Percentiles rank a stretch among this genome's conserved stretches.
phyloP scores from a whole-genome alignment of 2,113 vertebrate genomes.

The Cathartes aura region DNA sequence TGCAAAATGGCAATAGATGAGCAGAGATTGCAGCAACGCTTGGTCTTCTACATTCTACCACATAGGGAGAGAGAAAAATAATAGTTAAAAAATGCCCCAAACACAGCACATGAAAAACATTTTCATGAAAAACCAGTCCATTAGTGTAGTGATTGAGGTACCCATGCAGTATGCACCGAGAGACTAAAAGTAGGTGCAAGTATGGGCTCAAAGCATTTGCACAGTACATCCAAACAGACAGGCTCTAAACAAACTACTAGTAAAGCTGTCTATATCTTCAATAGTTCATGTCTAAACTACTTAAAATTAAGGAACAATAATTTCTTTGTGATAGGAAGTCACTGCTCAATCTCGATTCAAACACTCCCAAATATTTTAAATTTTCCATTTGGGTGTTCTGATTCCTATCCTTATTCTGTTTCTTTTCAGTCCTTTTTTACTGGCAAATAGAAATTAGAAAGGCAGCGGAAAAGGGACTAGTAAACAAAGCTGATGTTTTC shows the following conservation, averaged over 20 bases:
- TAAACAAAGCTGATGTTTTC: neutral
- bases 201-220: neutral
- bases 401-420: neutral
- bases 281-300: neutral
- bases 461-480: neutral
- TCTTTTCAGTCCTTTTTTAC: neutral
- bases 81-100: neutral
- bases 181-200: neutral
- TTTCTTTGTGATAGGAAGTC: neutral
- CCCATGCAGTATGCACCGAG: neutral
- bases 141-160: neutral
- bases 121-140: neutral
- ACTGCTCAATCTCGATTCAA: neutral
- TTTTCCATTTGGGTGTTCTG: neutral
- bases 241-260: neutral
- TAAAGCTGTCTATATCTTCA: neutral
- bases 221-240: neutral
- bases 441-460: neutral
- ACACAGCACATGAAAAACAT: neutral
- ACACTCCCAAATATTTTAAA: neutral
- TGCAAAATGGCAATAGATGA: constrained; percentile 82
- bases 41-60: constrained; percentile 74
- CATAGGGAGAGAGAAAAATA: neutral
- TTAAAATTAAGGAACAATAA: neutral
- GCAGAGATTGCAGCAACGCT: constrained; percentile 68